Conservation (phyloP, 2,888 invertebrate species). For the Volucella inanis region DNA sequence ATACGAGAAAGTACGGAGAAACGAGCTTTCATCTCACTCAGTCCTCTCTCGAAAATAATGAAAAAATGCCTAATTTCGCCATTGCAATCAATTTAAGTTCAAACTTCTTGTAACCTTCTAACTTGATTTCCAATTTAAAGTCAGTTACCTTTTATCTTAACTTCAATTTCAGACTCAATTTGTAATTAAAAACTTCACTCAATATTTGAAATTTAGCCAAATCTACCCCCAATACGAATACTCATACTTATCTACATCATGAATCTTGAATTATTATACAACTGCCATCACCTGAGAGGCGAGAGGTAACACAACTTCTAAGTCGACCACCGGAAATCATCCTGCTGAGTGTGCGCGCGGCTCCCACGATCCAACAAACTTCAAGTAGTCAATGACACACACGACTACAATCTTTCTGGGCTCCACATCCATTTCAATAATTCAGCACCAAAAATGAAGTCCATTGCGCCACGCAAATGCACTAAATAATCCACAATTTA, state of each 20-base stretch:
- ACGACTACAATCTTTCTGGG: conserved; percentile 54
- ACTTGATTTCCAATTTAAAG: no score
- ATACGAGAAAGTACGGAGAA: no score
- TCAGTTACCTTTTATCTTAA: no score
- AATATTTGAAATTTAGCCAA: no score
- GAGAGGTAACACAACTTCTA: background rate
- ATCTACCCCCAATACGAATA: background rate
- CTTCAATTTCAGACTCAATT: no score
- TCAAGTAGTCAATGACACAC: conserved; percentile 60
- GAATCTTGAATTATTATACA: background rate
- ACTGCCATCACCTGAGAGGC: conserved; percentile 25
- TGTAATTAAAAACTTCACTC: no score
- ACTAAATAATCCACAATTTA: conserved; percentile 65
- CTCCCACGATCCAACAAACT: conserved; percentile 46
- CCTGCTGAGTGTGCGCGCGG: conserved; percentile 15
- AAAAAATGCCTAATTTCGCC: no score
- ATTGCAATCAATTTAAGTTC: no score
- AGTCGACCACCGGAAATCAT: conserved; percentile 25
- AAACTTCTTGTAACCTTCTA: no score
- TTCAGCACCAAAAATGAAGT: conserved; percentile 19
- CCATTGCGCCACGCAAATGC: conserved; percentile 46
- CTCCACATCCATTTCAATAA: conserved; percentile 2
- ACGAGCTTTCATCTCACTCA: no score
- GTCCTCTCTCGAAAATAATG: no score
- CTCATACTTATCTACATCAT: background rate